A percentile compares a stretch with the other conserved stretches of the same genome.
Evolutionary conservation across 2,797 vertebrate species (phyloP).

Genomic region (Tapirus indicus): DNA sequence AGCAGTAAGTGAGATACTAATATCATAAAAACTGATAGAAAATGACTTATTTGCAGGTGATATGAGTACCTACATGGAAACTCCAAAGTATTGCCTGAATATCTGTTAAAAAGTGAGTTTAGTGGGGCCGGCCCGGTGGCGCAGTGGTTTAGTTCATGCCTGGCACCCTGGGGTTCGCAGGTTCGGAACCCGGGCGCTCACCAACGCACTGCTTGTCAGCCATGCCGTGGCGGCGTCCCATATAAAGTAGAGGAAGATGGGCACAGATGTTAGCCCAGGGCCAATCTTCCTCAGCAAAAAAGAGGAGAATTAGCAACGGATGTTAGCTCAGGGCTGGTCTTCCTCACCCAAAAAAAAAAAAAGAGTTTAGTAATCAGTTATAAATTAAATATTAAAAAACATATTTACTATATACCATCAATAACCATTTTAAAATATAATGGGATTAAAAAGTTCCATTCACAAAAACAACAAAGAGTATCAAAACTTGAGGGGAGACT

Average conservation of each 20-base stretch:
- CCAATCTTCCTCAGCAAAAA: too few species aligned
- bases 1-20: neutral
- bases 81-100: neutral
- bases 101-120: neutral
- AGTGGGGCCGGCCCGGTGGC: too few species aligned
- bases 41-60: neutral
- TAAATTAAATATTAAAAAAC: neutral
- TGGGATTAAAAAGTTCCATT: neutral
- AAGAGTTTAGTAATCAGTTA: neutral
- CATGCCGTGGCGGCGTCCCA: too few species aligned
- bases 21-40: neutral
- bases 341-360: neutral
- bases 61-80: neutral
- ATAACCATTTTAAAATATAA: neutral
- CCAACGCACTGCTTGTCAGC: too few species aligned
- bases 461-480: neutral
- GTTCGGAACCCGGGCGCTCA: too few species aligned
- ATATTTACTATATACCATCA: neutral
- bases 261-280: too few species aligned
- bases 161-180: too few species aligned
- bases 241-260: too few species aligned
- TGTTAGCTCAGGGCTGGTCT: too few species aligned
- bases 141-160: too few species aligned
- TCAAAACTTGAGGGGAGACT: neutral
- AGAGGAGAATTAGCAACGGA: too few species aligned